Conservation (phyloP, 2,888 invertebrate genomes). For the Himalopsyche japonica region DNA sequence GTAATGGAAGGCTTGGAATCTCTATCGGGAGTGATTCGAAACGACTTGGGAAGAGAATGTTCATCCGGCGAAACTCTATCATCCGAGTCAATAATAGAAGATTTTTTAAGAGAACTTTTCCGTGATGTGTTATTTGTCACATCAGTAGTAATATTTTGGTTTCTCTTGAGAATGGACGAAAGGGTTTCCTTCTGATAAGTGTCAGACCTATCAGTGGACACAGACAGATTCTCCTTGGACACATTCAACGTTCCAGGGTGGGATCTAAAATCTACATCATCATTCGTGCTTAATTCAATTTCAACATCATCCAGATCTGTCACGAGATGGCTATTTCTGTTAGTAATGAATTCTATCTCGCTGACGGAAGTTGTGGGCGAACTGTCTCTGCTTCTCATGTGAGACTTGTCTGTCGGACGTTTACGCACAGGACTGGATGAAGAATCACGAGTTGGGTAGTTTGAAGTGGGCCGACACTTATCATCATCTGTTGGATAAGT, state of each 20-base stretch:
- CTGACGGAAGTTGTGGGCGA: slow-evolving; percentile 62
- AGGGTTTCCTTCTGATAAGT: slow-evolving; percentile 21
- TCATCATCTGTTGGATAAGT: background rate
- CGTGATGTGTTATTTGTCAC: slow-evolving; percentile 43
- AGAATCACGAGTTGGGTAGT: background rate
- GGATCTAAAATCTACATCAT: background rate
- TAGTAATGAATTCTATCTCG: slow-evolving; percentile 53
- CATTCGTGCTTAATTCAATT: background rate
- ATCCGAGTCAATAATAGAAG: slow-evolving; percentile 44
- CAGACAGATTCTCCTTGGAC: background rate
- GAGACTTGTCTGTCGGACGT: background rate
- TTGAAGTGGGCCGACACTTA: background rate
- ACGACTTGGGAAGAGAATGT: slow-evolving; percentile 51
- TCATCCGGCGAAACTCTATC: slow-evolving; percentile 46
- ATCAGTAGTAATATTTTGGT: slow-evolving; percentile 9
- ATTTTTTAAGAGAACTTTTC: slow-evolving; percentile 54
- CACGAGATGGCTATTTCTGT: slow-evolving; percentile 10
- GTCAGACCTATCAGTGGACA: slow-evolving; percentile 7
- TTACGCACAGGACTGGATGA: background rate
- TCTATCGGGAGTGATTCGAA: slow-evolving; percentile 50
- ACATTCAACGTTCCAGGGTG: background rate
- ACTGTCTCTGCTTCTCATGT: slow-evolving; percentile 46
- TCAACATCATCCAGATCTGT: slow-evolving; percentile 44
- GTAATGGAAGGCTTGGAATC: slow-evolving; percentile 47
- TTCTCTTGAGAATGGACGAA: slow-evolving; percentile 23